These are phyloP conservation scores for Yponomeuta evonymella DNA, from an alignment of 2,888 invertebrate species.

Conservation along the genomic window DNA sequence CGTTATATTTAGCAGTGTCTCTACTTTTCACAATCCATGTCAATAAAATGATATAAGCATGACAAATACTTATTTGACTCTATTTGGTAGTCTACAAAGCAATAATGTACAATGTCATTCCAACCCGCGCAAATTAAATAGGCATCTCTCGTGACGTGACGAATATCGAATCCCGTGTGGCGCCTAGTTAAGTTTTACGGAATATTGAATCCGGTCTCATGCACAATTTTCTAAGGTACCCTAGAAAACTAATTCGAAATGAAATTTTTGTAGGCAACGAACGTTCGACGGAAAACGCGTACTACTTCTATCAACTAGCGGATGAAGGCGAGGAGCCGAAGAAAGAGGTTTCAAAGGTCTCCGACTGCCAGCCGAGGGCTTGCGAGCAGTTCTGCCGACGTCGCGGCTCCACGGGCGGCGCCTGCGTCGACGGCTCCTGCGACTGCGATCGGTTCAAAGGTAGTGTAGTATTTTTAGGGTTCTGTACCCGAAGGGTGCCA, in stretches of 20 bases:
- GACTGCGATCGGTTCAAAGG: slow-evolving; percentile 35
- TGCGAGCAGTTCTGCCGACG: slow-evolving; percentile 39
- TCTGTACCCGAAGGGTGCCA: too few species aligned
- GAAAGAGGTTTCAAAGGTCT: background rate
- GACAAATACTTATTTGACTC: too few species aligned
- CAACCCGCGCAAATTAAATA: too few species aligned
- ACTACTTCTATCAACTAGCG: background rate
- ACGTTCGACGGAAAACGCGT: background rate
- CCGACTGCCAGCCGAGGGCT: slow-evolving; percentile 27
- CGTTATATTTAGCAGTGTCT: too few species aligned
- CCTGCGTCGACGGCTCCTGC: slow-evolving; percentile 32
- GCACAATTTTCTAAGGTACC: background rate
- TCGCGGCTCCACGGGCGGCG: slow-evolving; percentile 34
- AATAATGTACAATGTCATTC: too few species aligned
- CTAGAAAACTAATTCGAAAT: background rate
- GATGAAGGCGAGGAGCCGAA: background rate
- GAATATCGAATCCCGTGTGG: too few species aligned
- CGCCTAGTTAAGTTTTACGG: too few species aligned
- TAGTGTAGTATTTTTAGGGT: slow-evolving; percentile 12
- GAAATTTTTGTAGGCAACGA: background rate
- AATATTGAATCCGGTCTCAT: too few species aligned
- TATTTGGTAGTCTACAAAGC: too few species aligned
- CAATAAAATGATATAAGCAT: too few species aligned
- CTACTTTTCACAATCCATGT: too few species aligned
- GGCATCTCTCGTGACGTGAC: too few species aligned